Percentiles rank a stretch among this genome's conserved stretches.
These are phyloP conservation scores for Cinclus mexicanus DNA, from an alignment of 2,113 vertebrate species.

Conservation along the genomic window DNA sequence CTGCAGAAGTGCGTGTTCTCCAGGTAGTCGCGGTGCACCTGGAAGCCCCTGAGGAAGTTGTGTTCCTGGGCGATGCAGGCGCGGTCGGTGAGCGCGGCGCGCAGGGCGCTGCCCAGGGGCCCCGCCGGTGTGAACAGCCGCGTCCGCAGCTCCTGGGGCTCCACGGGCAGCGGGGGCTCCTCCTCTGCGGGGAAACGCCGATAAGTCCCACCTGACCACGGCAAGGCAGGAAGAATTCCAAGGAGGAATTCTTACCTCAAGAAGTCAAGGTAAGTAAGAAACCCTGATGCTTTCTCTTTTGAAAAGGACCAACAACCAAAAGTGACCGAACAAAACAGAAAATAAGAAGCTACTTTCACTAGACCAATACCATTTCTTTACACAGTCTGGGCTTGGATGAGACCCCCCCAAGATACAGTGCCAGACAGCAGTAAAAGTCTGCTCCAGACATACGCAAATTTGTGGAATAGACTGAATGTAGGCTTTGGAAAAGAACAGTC, in stretches of 20 bases:
- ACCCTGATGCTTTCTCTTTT: not conserved
- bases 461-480: not conserved
- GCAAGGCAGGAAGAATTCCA: not conserved
- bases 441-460: not conserved
- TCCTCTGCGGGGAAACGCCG: conserved; percentile 11
- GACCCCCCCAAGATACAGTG: not conserved
- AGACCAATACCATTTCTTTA: not conserved
- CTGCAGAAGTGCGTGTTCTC: conserved; percentile 57
- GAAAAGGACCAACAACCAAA: not conserved
- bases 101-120: conserved; percentile 42
- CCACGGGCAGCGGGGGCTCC: not conserved
- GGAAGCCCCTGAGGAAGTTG: conserved; percentile 73
- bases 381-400: not conserved
- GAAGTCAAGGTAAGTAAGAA: not conserved
- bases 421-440: not conserved
- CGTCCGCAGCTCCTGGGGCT: conserved; percentile 30
- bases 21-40: conserved; percentile 69
- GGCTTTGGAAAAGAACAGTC: not conserved
- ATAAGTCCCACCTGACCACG: not conserved
- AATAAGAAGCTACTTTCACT: not conserved
- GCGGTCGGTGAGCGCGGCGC: conserved; percentile 58
- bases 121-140: conserved; percentile 29
- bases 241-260: no score
- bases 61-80: conserved; percentile 46
- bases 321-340: not conserved